Evolutionary conservation across 2,113 vertebrate genomes (phyloP), one percentile per base, ranked within the genome.

Genomic region (Perca fluviatilis): DNA sequence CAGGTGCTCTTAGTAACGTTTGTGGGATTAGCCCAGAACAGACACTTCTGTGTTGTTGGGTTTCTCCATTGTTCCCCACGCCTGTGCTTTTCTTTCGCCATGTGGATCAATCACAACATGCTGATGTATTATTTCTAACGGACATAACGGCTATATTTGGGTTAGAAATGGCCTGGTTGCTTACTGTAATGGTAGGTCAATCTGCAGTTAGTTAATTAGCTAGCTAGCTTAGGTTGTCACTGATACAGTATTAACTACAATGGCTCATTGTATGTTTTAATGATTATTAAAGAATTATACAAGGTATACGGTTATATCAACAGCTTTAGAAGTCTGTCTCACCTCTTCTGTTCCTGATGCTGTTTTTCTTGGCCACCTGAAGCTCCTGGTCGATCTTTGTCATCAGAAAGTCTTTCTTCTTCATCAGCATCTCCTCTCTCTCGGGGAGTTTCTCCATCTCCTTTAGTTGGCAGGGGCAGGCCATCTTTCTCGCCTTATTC

Each of bases 271-370:
- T 16, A n/a, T 27, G 43, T 5, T 57, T 63, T 14, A 6, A 15
- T 57, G 43, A 0, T 69, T 23, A 57, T 0, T 40, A 57, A 66
- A 61, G 0, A 60, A 53, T 60, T 16, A 33, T 13, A 53, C 3
- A 27, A 0, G 1, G 10, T 9, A 46, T 6, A 40, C 40, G 10
- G 40, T 40, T 40, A 47, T 15, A 30, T 21, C 56, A 61, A 14
- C 23, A 47, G 18, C n/a, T 23, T 46, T 6, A 40, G 21, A 1
- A 23, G 14, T 40, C 43, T 5, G n/a, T n/a, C 63, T 74, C 54
- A 89, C 81, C 74, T 79, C 16, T 56, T 62, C 30, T 79, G 58
- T 77, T 82, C 27, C 27, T 68, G 4, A 21, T 76, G n/a, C 21
- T 43, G 71, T 74, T 82, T 68, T 73, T 82, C 79, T 82, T 82